These are phyloP conservation scores for Orthonevra nobilis DNA, from an alignment of 2,888 invertebrate species.

Conservation along the genomic window DNA sequence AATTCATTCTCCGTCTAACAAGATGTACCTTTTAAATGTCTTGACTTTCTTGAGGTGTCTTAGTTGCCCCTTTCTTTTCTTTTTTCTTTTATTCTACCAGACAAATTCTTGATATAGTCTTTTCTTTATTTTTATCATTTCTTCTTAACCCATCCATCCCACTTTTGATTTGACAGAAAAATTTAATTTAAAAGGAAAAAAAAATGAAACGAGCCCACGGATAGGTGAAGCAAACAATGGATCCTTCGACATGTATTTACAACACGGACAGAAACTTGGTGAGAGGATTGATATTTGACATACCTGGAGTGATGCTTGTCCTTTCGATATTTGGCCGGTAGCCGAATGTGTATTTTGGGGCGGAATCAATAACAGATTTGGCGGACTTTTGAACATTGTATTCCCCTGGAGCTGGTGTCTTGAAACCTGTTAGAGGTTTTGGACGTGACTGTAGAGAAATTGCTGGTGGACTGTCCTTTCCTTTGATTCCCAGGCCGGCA, in stretches of 20 bases:
- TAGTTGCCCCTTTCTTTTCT: conserved; percentile 19
- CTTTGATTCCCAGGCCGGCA: conserved; percentile 91
- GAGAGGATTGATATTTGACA: conserved; percentile 65
- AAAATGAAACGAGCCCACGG: conserved; percentile 41
- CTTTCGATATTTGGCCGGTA: conserved; percentile 84
- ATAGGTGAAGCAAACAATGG: conserved; percentile 54
- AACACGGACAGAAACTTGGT: conserved; percentile 45
- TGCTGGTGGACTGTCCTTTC: conserved; percentile 88
- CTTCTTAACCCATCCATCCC: conserved; percentile 64
- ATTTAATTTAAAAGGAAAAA: no score
- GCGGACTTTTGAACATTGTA: conserved; percentile 89
- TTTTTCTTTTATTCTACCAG: conserved; percentile 1
- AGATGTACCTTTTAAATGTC: conserved; percentile 41
- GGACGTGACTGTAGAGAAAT: conserved; percentile 89
- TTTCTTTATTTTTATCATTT: not conserved
- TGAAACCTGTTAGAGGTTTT: conserved; percentile 77
- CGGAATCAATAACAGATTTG: conserved; percentile 79
- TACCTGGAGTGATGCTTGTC: conserved; percentile 86
- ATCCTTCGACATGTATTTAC: conserved; percentile 62
- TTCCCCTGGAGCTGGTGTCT: conserved; percentile 94
- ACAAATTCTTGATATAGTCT: conserved; percentile 2
- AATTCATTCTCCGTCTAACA: conserved; percentile 14
- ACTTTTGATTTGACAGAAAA: conserved; percentile 27
- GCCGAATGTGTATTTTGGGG: conserved; percentile 89
- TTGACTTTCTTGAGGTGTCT: conserved; percentile 48